Percentiles rank a stretch among this genome's conserved stretches.
phyloP scores from a whole-genome alignment of 2,888 invertebrate species.

The Sturmia bella region DNA sequence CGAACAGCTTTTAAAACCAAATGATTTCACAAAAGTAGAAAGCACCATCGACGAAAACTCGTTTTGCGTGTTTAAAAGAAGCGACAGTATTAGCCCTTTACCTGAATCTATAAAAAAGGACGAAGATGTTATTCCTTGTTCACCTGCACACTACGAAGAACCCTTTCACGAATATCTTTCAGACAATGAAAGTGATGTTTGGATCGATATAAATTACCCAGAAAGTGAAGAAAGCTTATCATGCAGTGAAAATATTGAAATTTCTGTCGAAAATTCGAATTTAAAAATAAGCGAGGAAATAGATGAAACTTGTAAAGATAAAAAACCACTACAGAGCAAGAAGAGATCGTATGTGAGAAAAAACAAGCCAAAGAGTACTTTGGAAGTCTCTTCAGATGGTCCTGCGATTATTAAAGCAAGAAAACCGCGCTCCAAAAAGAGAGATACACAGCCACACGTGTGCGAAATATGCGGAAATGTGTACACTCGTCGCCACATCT shows the following conservation, averaged over 20 bases:
- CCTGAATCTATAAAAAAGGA: slow-evolving; percentile 4
- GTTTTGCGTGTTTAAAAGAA: no score
- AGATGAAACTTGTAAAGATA: neutral
- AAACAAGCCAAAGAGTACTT: slow-evolving; percentile 36
- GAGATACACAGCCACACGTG: slow-evolving; percentile 74
- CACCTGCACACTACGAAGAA: slow-evolving; percentile 4
- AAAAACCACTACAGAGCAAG: neutral
- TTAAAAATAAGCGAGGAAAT: neutral
- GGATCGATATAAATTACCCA: slow-evolving; percentile 27
- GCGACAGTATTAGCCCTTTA: slow-evolving; percentile 27
- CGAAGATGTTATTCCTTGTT: neutral
- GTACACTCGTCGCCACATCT: slow-evolving; percentile 79
- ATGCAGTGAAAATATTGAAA: slow-evolving; percentile 9
- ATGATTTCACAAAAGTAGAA: slow-evolving; percentile 24
- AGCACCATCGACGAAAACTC: no score
- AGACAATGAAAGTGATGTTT: slow-evolving; percentile 11
- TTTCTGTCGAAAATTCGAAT: neutral
- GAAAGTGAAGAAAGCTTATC: slow-evolving; percentile 26
- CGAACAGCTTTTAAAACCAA: slow-evolving; percentile 31
- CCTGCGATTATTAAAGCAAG: slow-evolving; percentile 69
- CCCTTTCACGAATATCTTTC: neutral
- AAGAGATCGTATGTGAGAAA: neutral
- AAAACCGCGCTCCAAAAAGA: slow-evolving; percentile 17
- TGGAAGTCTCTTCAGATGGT: slow-evolving; percentile 73
- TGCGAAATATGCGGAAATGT: slow-evolving; percentile 81